Conservation (phyloP, 2,888 invertebrate species). For the Lasioglossum leucozonium region DNA sequence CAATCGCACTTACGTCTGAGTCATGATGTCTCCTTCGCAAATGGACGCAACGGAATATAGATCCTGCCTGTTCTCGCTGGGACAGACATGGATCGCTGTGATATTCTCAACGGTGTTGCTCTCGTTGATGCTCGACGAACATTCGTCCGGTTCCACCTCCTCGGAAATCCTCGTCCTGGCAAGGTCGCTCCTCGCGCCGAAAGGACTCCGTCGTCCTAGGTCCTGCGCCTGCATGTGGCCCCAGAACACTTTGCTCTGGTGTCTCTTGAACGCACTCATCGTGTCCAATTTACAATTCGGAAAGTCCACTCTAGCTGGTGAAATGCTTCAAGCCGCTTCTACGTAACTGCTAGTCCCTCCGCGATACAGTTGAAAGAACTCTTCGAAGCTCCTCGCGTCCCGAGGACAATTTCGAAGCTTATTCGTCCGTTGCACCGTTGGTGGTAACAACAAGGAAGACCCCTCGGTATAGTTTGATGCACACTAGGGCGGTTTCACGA, state of each 20-base stretch:
- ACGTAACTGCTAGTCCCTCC: not conserved
- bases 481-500: slow-evolving; percentile 71
- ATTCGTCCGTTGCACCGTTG: not conserved
- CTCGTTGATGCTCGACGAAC: slow-evolving; percentile 55
- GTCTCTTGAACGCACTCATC: slow-evolving; percentile 81
- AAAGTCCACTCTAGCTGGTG: not conserved
- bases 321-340: not conserved
- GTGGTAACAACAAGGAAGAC: slow-evolving; percentile 29
- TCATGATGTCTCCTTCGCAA: slow-evolving; percentile 41
- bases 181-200: slow-evolving; percentile 32
- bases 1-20: slow-evolving; percentile 48
- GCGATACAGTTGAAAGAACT: not conserved
- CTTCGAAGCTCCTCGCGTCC: not conserved
- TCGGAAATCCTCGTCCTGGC: slow-evolving; percentile 25
- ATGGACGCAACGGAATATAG: slow-evolving; percentile 25
- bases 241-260: slow-evolving; percentile 82
- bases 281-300: slow-evolving; percentile 30
- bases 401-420: not conserved
- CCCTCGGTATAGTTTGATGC: slow-evolving; percentile 35
- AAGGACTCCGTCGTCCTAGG: slow-evolving; percentile 43
- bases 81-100: slow-evolving; percentile 66
- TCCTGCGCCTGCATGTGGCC: slow-evolving; percentile 80
- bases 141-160: slow-evolving; percentile 53
- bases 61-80: slow-evolving; percentile 19
- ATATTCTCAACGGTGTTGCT: slow-evolving; percentile 56